A percentile compares a stretch with the other conserved stretches of the same genome.
Evolutionary conservation across 1,140 invertebrate species (phyloP).

Genomic region (Batillaria attramentaria): DNA sequence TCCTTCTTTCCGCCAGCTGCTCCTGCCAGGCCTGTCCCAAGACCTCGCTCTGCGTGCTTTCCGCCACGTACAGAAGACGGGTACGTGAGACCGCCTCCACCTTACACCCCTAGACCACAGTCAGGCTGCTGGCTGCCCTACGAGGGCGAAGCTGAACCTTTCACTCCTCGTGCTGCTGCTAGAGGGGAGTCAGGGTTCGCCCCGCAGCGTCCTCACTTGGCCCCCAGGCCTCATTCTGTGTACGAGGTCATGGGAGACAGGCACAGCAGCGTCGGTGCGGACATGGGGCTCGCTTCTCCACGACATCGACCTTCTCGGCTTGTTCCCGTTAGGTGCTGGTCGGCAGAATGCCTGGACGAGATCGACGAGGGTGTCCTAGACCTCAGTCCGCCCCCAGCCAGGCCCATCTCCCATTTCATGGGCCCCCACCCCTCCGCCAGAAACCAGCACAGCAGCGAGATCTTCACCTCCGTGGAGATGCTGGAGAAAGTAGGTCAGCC

Average conservation of each 20-base stretch:
- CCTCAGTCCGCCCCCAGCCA: conserved; percentile 11
- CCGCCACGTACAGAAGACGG: not conserved
- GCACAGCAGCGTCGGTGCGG: conserved; percentile 1
- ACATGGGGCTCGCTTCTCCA: not conserved
- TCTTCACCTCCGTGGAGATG: conserved; percentile 24
- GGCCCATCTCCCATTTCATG: conserved; percentile 16
- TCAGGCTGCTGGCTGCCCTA: not conserved
- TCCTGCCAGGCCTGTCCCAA: not conserved
- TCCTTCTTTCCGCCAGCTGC: not conserved
- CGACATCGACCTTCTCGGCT: too few relatives aligned
- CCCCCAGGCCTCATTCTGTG: conserved; percentile 3
- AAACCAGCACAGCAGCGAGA: not conserved
- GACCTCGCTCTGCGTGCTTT: conserved; percentile 14
- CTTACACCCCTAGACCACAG: conserved; percentile 6
- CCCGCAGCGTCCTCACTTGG: not conserved
- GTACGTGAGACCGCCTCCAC: not conserved
- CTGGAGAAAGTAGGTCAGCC: conserved; percentile 21
- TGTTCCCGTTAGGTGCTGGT: conserved; percentile 15
- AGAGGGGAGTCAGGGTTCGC: not conserved
- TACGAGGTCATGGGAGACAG: not conserved
- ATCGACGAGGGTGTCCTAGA: conserved; percentile 20
- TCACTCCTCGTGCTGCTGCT: not conserved
- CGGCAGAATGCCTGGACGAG: conserved; percentile 16
- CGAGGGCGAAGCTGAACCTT: not conserved
- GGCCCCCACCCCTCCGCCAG: not conserved